Conservation (phyloP, 2,113 vertebrate species). For the Sterna hirundo region DNA sequence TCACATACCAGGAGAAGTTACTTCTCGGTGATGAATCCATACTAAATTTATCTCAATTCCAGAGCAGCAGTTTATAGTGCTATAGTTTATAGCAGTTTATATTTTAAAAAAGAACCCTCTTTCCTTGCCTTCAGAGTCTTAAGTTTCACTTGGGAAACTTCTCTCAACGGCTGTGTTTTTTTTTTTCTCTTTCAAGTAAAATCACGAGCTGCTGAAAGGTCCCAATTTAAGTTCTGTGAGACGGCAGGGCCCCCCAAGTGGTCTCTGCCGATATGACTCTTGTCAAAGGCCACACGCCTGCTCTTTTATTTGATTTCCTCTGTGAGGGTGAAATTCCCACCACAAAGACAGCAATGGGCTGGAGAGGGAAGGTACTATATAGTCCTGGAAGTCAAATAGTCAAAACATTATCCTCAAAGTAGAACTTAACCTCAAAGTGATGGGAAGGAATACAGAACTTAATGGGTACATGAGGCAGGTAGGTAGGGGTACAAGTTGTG, state of each 20-base stretch:
- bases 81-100: constrained; percentile 2
- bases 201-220: constrained; percentile 35
- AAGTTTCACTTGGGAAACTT: constrained; percentile 59
- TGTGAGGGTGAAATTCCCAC: background rate
- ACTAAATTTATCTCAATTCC: constrained; percentile 33
- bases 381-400: background rate
- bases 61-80: background rate
- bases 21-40: background rate
- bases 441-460: background rate
- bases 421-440: background rate
- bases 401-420: background rate
- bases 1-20: background rate
- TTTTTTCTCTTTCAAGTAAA: constrained; percentile 8
- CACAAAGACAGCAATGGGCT: background rate
- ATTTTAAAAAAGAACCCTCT: constrained; percentile 3
- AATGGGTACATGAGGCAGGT: background rate
- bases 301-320: background rate
- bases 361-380: background rate
- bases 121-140: background rate
- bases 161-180: background rate
- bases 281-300: background rate
- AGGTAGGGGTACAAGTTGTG: background rate
- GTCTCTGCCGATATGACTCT: background rate
- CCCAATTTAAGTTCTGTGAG: constrained; percentile 13
- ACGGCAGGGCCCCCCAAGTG: background rate